phyloP scores from a whole-genome alignment of 2,797 vertebrate genomes.

The Pangasius larnaudii region DNA sequence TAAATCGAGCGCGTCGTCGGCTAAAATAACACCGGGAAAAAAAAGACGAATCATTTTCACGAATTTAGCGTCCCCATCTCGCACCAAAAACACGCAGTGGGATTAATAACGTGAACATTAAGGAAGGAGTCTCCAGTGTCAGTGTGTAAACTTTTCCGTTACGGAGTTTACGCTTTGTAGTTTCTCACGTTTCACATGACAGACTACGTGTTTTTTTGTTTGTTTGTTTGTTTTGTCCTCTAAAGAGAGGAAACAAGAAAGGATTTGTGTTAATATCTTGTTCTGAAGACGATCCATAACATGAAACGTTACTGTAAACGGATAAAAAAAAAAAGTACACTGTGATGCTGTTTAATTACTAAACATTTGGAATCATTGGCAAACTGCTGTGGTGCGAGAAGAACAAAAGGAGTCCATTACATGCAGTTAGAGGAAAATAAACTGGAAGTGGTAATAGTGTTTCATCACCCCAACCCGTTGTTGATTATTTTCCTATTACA shows the following conservation, averaged over 20 bases:
- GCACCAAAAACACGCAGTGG: neutral
- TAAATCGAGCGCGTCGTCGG: neutral
- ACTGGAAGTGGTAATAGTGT: neutral
- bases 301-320: neutral
- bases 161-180: neutral
- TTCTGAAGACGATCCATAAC: neutral
- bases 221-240: too few species aligned
- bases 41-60: neutral
- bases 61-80: neutral
- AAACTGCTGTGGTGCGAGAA: too few species aligned
- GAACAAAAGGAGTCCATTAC: too few species aligned
- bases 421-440: neutral
- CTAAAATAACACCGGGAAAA: neutral
- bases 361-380: too few species aligned
- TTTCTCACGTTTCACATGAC: neutral
- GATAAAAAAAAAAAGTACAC: neutral
- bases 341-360: neutral
- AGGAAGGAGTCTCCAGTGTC: slow-evolving; percentile 7
- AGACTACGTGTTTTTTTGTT: too few species aligned
- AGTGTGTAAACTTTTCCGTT: neutral
- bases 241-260: neutral
- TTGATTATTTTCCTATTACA: neutral
- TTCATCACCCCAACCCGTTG: neutral
- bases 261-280: neutral
- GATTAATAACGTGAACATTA: neutral